Evolutionary conservation across 2,113 vertebrate species (phyloP), one percentile per base, ranked within the genome.

Genomic region (Cricetomys ansorgei): DNA sequence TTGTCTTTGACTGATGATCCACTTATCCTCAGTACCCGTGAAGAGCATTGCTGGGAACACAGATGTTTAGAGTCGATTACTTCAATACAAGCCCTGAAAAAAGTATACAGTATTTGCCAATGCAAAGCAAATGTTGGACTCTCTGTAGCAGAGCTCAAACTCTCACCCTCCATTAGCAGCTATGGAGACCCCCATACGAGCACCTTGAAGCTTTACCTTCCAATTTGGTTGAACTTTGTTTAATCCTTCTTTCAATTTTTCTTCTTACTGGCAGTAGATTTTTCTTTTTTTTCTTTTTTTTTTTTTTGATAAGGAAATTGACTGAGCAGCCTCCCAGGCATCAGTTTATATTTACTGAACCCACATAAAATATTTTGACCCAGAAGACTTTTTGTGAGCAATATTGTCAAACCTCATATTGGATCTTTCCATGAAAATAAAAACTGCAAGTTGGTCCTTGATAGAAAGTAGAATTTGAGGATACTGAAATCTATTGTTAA

Each of bases 401-500:
- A 94, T 86, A 86, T 88, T 96, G 67, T 95, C 97, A 97, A 98
- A 94, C 25, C 88, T 96, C 84, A 93, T 92, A 91, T 88, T 93
- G 93, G 77, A 95, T 57, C 67, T 97, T 97, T 92, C 93, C 81
- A 89, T 96, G 94, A 97, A 93, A 97, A 69, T 29, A 62, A 59
- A 62, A 62, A 23, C 70, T 95, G 89, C 69, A 97, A 95, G 59
- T 89, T 94, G 94, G 16, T 91, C 94, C 95, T 96, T 97, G 95
- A 4, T 27, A 98, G 96, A 96, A 91, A 96, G 95, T 97, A 94
- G 93, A 95, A 97, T 94, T 92, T 95, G 69, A 96, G 72, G 67
- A 97, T 96, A 97, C 76, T 92, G 95, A 97, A 98, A 97, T 95
- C 93, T 94, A 96, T 87, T 95, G 85, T 94, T 94, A 88, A 95